phyloP scores from a whole-genome alignment of 2,113 vertebrate species.

The Catharus minimus region DNA sequence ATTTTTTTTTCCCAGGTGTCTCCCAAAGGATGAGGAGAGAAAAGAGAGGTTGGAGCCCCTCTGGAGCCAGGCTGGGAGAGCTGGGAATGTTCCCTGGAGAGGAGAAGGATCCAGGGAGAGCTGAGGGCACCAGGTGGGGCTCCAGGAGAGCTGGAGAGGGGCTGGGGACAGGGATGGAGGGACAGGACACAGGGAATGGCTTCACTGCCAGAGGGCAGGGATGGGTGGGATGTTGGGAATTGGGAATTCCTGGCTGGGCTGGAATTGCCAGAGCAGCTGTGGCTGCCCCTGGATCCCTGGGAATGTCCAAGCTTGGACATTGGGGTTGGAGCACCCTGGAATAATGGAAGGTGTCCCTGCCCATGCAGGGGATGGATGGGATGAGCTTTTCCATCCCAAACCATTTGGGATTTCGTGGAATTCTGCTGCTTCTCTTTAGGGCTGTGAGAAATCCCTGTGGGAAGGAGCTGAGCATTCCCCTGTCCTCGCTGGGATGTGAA shows the following conservation, averaged over 20 bases:
- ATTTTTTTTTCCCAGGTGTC: not conserved
- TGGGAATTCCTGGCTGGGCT: not conserved
- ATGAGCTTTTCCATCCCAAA: not conserved
- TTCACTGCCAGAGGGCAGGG: too few species aligned
- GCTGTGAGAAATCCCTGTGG: not conserved
- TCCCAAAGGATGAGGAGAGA: not conserved
- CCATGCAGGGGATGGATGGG: fast-evolving
- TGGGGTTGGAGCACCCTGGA: not conserved
- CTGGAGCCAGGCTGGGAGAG: not conserved
- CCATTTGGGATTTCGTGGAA: not conserved
- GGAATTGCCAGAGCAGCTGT: not conserved
- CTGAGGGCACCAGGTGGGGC: not conserved
- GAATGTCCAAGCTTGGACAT: fast-evolving
- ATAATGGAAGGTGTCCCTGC: not conserved
- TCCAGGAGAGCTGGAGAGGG: not conserved
- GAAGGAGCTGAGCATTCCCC: not conserved
- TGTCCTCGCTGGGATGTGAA: not conserved
- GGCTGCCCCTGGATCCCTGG: not conserved
- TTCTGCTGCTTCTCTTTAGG: not conserved
- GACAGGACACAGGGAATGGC: not conserved
- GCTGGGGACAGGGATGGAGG: not conserved
- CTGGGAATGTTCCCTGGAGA: not conserved
- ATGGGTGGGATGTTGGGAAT: not conserved
- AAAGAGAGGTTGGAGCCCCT: not conserved
- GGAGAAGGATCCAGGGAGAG: not conserved